Evolutionary conservation across 2,113 vertebrate genomes (phyloP), one percentile per base, ranked within the genome.

Genomic region (Petrocephalus zakoni): DNA sequence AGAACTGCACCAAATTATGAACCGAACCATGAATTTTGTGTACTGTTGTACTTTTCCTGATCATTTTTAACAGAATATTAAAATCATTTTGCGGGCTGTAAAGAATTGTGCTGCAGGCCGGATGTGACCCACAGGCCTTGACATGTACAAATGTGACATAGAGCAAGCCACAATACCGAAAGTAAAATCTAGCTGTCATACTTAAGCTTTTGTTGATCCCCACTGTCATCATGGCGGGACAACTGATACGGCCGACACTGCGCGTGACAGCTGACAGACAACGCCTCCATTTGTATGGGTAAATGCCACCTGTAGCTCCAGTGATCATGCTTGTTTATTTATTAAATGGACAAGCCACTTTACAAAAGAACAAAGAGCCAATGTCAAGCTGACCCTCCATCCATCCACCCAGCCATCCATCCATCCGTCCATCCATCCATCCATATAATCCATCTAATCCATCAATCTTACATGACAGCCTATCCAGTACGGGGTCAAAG

Each of bases 331-430:
- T 72, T 52, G 84, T 90, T 88, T 92, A 91, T 91, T 86, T 92
- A 91, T 92, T 92, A 91, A 92, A 90, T 90, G 88, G 91, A 88
- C 90, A 91, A 89, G 90, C 90, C 88, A 90, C 90, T 90, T 87
- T 89, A 90, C 92, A 90, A 90, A 90, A 88, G 90, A 89, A 61
- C 78, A n/a, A 56, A 58, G 88, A 21, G 87, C 52, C 53, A 87
- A 64, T 61, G 10, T 34, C 34, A 22, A 61, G 51, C 47, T 34
- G 37, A 19, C 56, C 34, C 25, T 37, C 37, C 29, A 55, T 85
- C 34, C 72, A 78, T 78, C 72, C 72, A 78, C 49, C 4, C n/a
- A 64, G n/a, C n/a, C n/a, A n/a, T n/a, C n/a, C n/a, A n/a, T 64
- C 15, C 34, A 82, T 81, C n/a, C n/a, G n/a, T 64, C 15, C 78